phyloP scores from a whole-genome alignment of 2,113 vertebrate genomes.

The Aptenodytes forsteri region DNA sequence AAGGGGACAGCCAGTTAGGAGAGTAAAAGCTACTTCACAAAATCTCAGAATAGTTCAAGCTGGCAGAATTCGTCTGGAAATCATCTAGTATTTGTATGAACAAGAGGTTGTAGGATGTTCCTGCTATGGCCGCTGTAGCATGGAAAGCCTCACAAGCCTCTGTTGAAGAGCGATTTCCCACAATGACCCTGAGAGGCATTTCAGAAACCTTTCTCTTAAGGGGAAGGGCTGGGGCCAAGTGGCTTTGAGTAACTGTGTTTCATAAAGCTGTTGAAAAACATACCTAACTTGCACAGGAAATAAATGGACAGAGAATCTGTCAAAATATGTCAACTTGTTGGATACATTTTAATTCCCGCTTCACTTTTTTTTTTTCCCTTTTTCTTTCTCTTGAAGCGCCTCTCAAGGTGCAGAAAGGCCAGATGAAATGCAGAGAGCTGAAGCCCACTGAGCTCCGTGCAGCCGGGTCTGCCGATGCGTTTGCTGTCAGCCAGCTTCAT shows the following conservation, averaged over 20 bases:
- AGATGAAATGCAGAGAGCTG: background rate
- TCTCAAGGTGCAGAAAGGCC: background rate
- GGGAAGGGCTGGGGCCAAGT: background rate
- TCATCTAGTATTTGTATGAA: background rate
- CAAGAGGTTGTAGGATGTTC: background rate
- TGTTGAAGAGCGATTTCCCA: background rate
- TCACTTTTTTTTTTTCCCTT: no score
- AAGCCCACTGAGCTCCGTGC: background rate
- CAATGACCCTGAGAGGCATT: background rate
- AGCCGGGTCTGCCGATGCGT: fast-evolving
- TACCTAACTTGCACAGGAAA: background rate
- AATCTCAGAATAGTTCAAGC: background rate
- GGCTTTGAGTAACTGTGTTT: background rate
- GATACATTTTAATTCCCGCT: background rate
- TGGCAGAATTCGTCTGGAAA: background rate
- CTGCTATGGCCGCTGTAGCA: background rate
- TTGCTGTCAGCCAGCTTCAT: background rate
- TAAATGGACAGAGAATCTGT: background rate
- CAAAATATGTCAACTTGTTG: background rate
- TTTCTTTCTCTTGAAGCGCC: background rate
- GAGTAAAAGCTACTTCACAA: background rate
- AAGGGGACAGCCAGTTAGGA: background rate
- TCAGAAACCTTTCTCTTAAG: background rate
- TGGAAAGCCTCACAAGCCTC: background rate
- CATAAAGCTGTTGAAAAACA: background rate